A percentile compares a stretch with the other conserved stretches of the same genome.
Conservation (phyloP, 2,888 invertebrate species). For the Oscheius onirici region DNA sequence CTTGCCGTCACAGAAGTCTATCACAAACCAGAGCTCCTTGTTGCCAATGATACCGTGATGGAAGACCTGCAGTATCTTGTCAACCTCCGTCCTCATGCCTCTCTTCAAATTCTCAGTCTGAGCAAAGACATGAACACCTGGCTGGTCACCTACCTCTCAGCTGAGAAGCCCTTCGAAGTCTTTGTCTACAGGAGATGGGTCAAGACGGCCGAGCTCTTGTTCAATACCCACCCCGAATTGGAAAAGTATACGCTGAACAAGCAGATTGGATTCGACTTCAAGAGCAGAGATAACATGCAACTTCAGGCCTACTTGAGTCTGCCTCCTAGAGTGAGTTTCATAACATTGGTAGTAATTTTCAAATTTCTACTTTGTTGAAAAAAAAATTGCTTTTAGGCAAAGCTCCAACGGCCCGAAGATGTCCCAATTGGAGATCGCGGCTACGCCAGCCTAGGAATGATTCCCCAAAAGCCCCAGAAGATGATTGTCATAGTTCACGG, state of each 20-base stretch:
- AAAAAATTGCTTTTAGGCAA: conserved; percentile 37
- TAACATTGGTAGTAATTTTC: neutral
- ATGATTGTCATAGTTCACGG: conserved; percentile 68
- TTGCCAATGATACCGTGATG: conserved; percentile 68
- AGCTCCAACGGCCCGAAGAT: conserved; percentile 53
- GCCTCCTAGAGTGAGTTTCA: conserved; percentile 54
- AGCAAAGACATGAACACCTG: conserved; percentile 67
- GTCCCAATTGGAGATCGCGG: conserved; percentile 60
- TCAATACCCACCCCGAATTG: conserved; percentile 66
- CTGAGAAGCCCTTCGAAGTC: conserved; percentile 68
- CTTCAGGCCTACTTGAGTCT: conserved; percentile 69
- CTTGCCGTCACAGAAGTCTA: conserved; percentile 68
- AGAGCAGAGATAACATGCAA: conserved; percentile 67
- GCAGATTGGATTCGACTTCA: conserved; percentile 69
- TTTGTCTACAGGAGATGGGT: conserved; percentile 53
- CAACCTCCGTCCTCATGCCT: conserved; percentile 64
- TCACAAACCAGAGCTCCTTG: conserved; percentile 69
- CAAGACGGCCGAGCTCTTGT: conserved; percentile 63
- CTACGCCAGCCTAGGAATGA: conserved; percentile 66
- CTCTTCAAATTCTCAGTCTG: conserved; percentile 50
- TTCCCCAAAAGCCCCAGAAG: conserved; percentile 65
- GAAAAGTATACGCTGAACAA: conserved; percentile 61
- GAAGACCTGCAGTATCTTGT: conserved; percentile 63
- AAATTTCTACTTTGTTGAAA: neutral
- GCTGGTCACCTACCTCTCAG: conserved; percentile 67